Percentiles rank a stretch among this genome's conserved stretches.
phyloP scores from a whole-genome alignment of 2,113 vertebrate species.

The Parotia lawesii region DNA sequence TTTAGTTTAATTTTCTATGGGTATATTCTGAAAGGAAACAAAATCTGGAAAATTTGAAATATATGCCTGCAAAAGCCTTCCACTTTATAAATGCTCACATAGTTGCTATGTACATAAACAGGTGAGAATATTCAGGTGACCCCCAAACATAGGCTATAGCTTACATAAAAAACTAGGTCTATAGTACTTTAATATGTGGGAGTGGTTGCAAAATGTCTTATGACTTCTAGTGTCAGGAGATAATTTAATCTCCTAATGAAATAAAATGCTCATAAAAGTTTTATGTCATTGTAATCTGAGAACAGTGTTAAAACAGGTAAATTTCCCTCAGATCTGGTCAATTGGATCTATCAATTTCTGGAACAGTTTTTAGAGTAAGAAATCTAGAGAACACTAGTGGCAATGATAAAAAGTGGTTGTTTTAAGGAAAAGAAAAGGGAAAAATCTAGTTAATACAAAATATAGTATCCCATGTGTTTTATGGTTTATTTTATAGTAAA shows the following conservation, averaged over 20 bases:
- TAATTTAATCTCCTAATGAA: not conserved
- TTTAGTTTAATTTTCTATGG: not conserved
- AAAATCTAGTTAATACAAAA: not conserved
- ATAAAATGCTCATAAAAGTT: not conserved
- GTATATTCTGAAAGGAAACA: not conserved
- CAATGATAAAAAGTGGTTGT: not conserved
- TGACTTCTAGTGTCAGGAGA: not conserved
- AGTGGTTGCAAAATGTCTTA: not conserved
- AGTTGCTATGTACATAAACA: not conserved
- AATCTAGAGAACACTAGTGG: not conserved
- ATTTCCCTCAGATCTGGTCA: not conserved
- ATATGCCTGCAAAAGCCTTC: not conserved
- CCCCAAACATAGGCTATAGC: not conserved
- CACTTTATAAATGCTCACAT: not conserved
- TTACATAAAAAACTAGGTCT: not conserved
- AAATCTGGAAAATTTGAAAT: not conserved
- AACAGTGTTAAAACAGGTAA: not conserved
- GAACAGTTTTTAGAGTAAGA: not conserved
- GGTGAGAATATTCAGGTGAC: not conserved
- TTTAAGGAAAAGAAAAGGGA: not conserved
- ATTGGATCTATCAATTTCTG: not conserved
- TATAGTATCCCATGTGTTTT: not conserved
- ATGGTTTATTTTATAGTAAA: not conserved
- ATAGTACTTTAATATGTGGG: not conserved
- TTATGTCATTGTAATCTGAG: not conserved